These are phyloP conservation scores for Bruchidius siliquastri DNA, from an alignment of 2,888 invertebrate species.

Conservation along the genomic window DNA sequence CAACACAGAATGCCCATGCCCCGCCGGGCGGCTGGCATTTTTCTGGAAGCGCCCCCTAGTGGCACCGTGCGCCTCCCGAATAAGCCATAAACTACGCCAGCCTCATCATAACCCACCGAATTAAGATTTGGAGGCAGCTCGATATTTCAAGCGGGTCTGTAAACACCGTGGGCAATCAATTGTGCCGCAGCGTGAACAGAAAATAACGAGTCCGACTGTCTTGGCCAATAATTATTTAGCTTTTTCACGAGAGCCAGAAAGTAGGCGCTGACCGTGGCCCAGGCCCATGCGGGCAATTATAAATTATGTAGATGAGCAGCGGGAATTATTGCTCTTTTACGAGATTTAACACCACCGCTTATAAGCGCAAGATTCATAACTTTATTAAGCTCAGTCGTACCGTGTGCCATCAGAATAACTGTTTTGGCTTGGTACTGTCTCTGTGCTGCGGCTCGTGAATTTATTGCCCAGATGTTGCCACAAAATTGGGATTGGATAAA, in stretches of 20 bases:
- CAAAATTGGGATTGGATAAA: too few relatives aligned
- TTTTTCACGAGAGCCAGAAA: constrained; percentile 35
- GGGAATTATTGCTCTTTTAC: constrained; percentile 32
- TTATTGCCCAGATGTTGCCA: too few relatives aligned
- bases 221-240: constrained; percentile 42
- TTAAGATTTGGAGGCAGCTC: constrained; percentile 35
- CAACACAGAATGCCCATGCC: constrained; percentile 1
- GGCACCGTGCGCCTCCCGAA: constrained; percentile 25
- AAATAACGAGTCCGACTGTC: constrained; percentile 40
- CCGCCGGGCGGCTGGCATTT: constrained; percentile 22
- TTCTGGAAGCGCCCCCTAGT: constrained; percentile 23
- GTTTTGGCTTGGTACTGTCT: neutral
- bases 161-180: constrained; percentile 45
- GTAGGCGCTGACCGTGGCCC: neutral
- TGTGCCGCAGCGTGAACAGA: constrained; percentile 39
- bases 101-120: constrained; percentile 38
- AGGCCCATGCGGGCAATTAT: constrained; percentile 21
- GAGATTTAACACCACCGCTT: constrained; percentile 32
- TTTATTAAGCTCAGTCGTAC: constrained; percentile 15
- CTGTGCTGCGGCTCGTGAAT: too few relatives aligned
- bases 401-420: neutral
- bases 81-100: constrained; percentile 41
- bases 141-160: constrained; percentile 35
- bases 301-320: constrained; percentile 32
- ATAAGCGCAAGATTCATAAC: constrained; percentile 20